Evolutionary conservation across 2,888 invertebrate species (phyloP).

Genomic region (Norana najaformis): DNA sequence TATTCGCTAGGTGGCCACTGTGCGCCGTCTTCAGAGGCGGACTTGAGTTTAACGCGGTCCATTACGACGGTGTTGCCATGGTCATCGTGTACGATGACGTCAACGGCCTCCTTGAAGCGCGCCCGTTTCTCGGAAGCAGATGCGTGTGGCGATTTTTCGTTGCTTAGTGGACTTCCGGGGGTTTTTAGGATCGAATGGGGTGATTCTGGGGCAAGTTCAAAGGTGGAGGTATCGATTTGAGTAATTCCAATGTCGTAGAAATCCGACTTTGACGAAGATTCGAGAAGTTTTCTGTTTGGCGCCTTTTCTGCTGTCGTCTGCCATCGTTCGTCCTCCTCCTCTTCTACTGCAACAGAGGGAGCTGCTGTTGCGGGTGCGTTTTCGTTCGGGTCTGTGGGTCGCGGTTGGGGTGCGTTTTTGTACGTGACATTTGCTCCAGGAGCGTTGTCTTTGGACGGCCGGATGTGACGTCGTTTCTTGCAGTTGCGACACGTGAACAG

Average conservation of each 20-base stretch:
- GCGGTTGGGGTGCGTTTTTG: neutral
- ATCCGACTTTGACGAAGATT: neutral
- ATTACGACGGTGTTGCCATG: slow-evolving; percentile 31
- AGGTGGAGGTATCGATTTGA: neutral
- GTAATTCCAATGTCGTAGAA: neutral
- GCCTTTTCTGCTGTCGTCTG: slow-evolving; percentile 14
- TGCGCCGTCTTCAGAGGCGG: neutral
- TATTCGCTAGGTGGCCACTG: neutral
- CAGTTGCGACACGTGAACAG: slow-evolving; percentile 23
- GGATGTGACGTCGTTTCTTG: neutral
- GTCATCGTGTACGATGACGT: slow-evolving; percentile 35
- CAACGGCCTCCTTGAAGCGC: slow-evolving; percentile 35
- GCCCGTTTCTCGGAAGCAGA: slow-evolving; percentile 26
- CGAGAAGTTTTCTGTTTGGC: neutral
- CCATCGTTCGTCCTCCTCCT: neutral
- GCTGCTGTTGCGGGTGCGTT: neutral
- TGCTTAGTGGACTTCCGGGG: neutral
- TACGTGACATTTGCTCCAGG: neutral
- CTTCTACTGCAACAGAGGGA: neutral
- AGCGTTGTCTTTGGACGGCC: neutral
- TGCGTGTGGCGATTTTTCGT: neutral
- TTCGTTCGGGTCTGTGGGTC: neutral
- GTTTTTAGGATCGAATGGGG: slow-evolving; percentile 28
- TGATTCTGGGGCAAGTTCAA: neutral
- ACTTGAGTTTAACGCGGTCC: slow-evolving; percentile 33